Conservation (phyloP, 1,140 invertebrate genomes). For the Drosophila teissieri region DNA sequence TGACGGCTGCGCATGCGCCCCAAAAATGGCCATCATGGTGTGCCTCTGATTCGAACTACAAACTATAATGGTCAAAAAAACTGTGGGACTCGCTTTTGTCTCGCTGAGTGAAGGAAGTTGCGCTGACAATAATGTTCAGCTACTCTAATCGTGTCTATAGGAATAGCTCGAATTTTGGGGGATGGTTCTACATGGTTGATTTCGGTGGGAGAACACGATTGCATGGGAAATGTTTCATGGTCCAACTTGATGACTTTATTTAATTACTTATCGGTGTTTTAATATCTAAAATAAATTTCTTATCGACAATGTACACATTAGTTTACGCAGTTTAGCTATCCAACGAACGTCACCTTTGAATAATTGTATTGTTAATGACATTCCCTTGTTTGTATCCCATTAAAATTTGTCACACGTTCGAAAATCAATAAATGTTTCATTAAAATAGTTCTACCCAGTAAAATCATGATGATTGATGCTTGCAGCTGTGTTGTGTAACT, state of each 20-base stretch:
- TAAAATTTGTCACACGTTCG: constrained; percentile 1
- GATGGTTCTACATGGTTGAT: constrained; percentile 14
- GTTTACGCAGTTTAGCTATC: neutral
- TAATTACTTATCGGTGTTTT: neutral
- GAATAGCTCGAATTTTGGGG: constrained; percentile 2
- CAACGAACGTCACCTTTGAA: neutral
- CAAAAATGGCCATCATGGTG: constrained; percentile 46
- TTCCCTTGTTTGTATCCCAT: neutral
- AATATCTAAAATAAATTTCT: neutral
- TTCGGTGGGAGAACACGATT: constrained; percentile 4
- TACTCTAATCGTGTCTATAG: constrained; percentile 1
- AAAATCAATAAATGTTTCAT: neutral
- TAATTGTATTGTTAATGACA: neutral
- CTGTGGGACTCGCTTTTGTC: constrained; percentile 38
- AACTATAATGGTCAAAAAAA: constrained; percentile 27
- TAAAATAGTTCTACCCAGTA: neutral
- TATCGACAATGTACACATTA: too few species aligned
- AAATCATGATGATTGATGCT: constrained; percentile 5
- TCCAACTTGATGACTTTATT: neutral
- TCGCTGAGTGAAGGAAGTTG: constrained; percentile 31
- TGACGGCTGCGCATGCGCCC: constrained; percentile 37
- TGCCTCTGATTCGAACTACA: constrained; percentile 17
- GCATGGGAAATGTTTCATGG: neutral
- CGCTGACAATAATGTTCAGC: constrained; percentile 30
- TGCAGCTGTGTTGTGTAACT: constrained; percentile 16